Percentiles rank a stretch among this genome's conserved stretches.
Evolutionary conservation across 2,113 vertebrate genomes (phyloP).

Genomic region (Poecile atricapillus): DNA sequence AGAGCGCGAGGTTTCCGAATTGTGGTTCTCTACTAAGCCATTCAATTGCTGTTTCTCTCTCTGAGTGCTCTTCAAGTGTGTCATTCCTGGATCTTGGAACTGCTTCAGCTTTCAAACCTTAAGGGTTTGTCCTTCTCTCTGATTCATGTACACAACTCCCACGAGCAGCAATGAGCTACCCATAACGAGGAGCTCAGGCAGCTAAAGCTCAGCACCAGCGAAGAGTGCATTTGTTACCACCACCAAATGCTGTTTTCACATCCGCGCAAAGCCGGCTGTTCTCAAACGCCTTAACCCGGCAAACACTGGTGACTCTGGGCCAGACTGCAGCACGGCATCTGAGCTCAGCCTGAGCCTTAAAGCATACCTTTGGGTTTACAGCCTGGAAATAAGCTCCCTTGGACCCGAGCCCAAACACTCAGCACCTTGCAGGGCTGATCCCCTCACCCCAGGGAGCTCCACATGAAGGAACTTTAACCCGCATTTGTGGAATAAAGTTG

Average conservation of each 20-base stretch:
- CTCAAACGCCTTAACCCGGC: neutral
- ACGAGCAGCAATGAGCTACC: neutral
- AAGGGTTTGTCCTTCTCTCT: constrained; percentile 2
- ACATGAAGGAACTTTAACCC: neutral
- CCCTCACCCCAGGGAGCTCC: neutral
- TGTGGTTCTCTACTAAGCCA: neutral
- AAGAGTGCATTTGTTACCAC: neutral
- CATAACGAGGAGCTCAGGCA: neutral
- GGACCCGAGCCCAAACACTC: neutral
- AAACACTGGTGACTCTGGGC: neutral
- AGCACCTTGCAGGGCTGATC: neutral
- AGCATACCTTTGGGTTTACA: neutral
- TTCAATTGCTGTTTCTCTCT: neutral
- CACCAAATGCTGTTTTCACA: neutral
- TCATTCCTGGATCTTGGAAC: constrained; percentile 12
- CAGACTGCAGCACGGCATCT: neutral
- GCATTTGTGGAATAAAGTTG: neutral
- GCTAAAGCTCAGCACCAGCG: neutral
- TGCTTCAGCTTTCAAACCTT: neutral
- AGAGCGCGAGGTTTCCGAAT: neutral
- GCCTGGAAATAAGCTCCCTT: neutral
- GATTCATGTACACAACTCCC: constrained; percentile 17
- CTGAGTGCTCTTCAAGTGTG: neutral
- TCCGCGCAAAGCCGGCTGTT: neutral
- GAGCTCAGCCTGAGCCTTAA: constrained; percentile 6